phyloP scores from a whole-genome alignment of 2,113 vertebrate species.

The Hystrix brachyura region DNA sequence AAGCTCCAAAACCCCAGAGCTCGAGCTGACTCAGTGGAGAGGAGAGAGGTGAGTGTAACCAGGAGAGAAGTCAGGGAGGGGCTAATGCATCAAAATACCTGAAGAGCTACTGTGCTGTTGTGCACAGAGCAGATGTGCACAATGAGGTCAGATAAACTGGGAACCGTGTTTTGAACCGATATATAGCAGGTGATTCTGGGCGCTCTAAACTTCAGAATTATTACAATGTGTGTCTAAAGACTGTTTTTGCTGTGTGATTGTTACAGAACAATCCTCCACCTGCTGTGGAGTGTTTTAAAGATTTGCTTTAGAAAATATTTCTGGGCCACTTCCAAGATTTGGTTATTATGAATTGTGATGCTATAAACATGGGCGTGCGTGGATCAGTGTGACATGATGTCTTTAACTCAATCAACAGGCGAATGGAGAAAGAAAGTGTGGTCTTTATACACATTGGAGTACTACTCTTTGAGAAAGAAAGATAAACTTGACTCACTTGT shows the following conservation, averaged over 20 bases:
- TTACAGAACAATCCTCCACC: neutral
- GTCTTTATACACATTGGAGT: neutral
- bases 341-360: neutral
- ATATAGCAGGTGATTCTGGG: too few relatives aligned
- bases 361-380: neutral
- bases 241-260: neutral
- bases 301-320: neutral
- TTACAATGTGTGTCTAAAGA: neutral
- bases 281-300: neutral
- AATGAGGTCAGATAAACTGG: neutral
- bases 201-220: neutral
- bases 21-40: neutral
- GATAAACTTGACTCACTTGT: neutral
- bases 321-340: neutral
- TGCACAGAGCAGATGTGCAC: neutral
- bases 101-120: neutral
- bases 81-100: neutral
- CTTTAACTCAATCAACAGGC: neutral
- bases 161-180: neutral
- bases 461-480: neutral
- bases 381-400: neutral
- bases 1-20: neutral
- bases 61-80: neutral
- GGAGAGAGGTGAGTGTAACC: neutral
- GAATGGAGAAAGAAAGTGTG: neutral